Conservation (phyloP, 2,113 vertebrate genomes). For the Trichomycterus rosablanca region DNA sequence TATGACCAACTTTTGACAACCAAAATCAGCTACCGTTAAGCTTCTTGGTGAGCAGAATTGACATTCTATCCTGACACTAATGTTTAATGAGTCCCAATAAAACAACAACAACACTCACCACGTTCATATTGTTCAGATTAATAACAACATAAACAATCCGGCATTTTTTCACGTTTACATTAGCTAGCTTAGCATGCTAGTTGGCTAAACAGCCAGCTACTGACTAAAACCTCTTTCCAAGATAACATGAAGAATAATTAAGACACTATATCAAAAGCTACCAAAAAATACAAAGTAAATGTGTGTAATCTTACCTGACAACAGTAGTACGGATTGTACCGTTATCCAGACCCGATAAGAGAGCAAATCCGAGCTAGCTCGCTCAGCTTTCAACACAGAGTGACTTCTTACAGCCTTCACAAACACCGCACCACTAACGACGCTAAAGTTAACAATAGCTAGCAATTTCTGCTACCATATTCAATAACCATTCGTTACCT, state of each 20-base stretch:
- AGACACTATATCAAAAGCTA: background rate
- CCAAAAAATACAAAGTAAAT: background rate
- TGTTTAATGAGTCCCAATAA: too few species aligned
- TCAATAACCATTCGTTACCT: too few species aligned
- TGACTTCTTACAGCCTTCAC: background rate
- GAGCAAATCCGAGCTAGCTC: conserved; percentile 31
- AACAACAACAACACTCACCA: too few species aligned
- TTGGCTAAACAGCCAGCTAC: background rate
- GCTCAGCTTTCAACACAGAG: background rate
- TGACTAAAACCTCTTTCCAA: background rate
- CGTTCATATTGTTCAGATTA: too few species aligned
- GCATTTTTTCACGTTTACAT: background rate
- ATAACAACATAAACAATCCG: too few species aligned
- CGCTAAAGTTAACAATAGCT: conserved; percentile 5
- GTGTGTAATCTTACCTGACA: background rate
- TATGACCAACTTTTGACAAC: too few species aligned
- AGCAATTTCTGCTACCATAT: conserved; percentile 9
- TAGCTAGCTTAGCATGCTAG: background rate
- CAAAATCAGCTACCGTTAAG: too few species aligned
- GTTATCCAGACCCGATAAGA: background rate
- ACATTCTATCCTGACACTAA: too few species aligned
- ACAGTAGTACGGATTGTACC: background rate
- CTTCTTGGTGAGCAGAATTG: too few species aligned
- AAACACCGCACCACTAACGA: conserved; percentile 10
- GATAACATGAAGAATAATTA: background rate